These are phyloP conservation scores for Blastobasis lacticolella DNA, from an alignment of 2,888 invertebrate species.

Conservation along the genomic window DNA sequence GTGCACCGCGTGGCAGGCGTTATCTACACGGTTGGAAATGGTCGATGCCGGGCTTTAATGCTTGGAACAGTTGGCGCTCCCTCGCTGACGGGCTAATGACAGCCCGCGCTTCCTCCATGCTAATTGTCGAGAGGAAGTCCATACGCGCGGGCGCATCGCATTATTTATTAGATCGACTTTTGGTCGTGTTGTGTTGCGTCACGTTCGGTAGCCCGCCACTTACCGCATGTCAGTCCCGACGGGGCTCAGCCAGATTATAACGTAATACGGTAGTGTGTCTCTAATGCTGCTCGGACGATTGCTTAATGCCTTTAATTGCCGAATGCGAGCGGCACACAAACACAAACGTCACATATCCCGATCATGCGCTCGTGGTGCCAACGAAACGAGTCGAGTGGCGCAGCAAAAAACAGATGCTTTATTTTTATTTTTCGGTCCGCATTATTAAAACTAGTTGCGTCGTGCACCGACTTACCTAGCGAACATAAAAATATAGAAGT, in stretches of 20 bases:
- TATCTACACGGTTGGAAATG: too few species aligned
- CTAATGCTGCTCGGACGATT: constrained; percentile 52
- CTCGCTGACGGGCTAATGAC: constrained; percentile 69
- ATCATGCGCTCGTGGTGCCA: background rate
- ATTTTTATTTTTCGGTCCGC: background rate
- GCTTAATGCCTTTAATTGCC: constrained; percentile 61
- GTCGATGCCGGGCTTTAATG: constrained; percentile 48
- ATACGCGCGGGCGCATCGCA: constrained; percentile 54
- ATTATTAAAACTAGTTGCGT: constrained; percentile 3
- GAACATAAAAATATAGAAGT: constrained; percentile 21
- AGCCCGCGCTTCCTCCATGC: constrained; percentile 65
- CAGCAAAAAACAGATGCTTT: constrained; percentile 1
- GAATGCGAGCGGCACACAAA: constrained; percentile 31
- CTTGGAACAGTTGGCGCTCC: constrained; percentile 60
- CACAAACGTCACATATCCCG: constrained; percentile 3
- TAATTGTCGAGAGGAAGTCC: constrained; percentile 66
- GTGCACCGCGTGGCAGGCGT: too few species aligned
- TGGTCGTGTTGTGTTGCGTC: constrained; percentile 48
- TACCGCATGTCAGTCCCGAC: constrained; percentile 58
- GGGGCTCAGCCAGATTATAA: constrained; percentile 64
- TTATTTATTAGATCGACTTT: constrained; percentile 62
- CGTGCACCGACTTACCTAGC: background rate
- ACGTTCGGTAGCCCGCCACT: constrained; percentile 58
- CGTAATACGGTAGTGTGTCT: constrained; percentile 70
- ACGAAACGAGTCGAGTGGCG: background rate